A percentile compares a stretch with the other conserved stretches of the same genome.
Conservation (phyloP, 2,797 vertebrate species). For the Argya squamiceps region DNA sequence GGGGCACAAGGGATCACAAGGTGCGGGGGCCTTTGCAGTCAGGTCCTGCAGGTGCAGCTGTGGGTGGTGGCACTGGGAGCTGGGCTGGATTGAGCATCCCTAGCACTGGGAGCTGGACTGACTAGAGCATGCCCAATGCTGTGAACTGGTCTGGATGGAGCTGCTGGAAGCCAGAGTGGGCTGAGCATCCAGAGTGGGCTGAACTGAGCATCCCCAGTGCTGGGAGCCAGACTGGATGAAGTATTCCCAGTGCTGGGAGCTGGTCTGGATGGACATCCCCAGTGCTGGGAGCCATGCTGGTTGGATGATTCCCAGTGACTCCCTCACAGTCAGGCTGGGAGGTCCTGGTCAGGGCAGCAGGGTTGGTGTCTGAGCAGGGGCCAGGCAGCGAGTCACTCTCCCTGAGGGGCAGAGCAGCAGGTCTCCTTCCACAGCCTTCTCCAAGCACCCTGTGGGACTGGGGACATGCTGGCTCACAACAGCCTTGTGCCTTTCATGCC, state of each 20-base stretch:
- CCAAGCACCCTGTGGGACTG: neutral
- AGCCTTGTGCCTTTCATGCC: neutral
- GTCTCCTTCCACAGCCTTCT: neutral
- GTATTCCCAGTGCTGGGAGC: neutral
- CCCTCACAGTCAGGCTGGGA: neutral
- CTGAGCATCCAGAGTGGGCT: neutral
- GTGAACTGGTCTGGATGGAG: neutral
- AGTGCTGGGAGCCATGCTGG: neutral
- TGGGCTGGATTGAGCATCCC: neutral
- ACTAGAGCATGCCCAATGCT: neutral
- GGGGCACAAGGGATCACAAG: neutral
- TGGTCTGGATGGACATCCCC: too few species aligned
- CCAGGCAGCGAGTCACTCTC: neutral
- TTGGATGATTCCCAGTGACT: neutral
- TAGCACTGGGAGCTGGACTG: too few species aligned
- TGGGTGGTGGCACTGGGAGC: neutral
- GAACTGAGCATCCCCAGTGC: neutral
- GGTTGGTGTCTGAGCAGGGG: neutral
- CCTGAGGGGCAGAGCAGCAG: neutral
- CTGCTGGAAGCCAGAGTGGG: neutral
- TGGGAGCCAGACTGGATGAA: fast-evolving
- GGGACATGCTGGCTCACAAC: fast-evolving
- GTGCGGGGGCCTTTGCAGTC: neutral
- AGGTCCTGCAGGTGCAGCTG: neutral
- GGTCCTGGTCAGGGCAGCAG: neutral